Base-by-base conservation (phyloP, 1,140 invertebrate species). In the Drosophila pectinifera region DNA sequence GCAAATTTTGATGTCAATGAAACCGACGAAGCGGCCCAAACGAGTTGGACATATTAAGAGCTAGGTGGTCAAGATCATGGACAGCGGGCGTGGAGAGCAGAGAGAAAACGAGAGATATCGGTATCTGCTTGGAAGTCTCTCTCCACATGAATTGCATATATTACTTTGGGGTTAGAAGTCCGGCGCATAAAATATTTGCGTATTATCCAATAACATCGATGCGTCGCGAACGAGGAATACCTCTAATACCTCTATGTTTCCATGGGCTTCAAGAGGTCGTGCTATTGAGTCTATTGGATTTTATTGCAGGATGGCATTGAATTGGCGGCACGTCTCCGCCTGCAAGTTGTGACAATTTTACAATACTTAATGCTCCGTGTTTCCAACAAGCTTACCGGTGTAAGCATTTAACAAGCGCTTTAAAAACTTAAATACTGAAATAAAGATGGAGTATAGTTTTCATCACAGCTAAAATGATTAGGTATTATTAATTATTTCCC, bases 31-130 rank as follows among this genome's bases (percentile, higher is more conserved):
- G 34, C 39, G 13, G 51, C 59, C 49, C 26, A 43, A 62, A 41
- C 36, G 46, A 64, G 56, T 31, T 58, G 43, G 48, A 28, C 18
- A 41, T 22, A 48, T 42, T 39, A 59, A 64, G 39, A 65, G 69
- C 13, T 57, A 49, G 41, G 64, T 77, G 70, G 80, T 80, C 82
- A 82, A 90, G 78, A 92, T 92, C 91, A 76, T 93, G 94, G 73
- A 69, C 83, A 67, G 16, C 64, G 53, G 83, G 67, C 31, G 14
- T n/a, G 49, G 68, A 43, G 67, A 24, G 39, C 26, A 43, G 13
- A 36, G 18, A 31, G 18, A 68, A 10, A 54, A 48, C 10, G 14
- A 61, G 8, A 54, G 51, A 24, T 28, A 49, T 16, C 24, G 26
- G 42, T 43, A 53, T 45, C n/a, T 31, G 13, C 8, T 38, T 6